Conservation (phyloP, 2,888 invertebrate species). For the Oithona nana region DNA sequence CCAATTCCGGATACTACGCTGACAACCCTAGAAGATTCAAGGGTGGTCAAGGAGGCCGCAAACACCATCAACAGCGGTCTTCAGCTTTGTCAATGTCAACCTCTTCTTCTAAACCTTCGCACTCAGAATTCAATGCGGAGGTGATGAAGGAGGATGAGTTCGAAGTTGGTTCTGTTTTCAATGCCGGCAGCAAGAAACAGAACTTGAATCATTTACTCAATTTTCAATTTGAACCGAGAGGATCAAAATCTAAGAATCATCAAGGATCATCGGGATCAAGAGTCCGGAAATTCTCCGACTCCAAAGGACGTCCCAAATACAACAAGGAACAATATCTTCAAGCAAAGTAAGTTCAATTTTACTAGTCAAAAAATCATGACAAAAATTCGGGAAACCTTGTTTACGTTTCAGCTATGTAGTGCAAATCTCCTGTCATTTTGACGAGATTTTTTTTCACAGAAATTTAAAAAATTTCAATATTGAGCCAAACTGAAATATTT, state of each 20-base stretch:
- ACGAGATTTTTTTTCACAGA: too few relatives aligned
- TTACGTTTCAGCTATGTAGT: too few relatives aligned
- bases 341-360: slow-evolving; percentile 50
- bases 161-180: slow-evolving; percentile 64
- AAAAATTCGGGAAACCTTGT: slow-evolving; percentile 12
- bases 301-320: slow-evolving; percentile 44
- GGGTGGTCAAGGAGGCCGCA: background rate
- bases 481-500: slow-evolving; percentile 16
- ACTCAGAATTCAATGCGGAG: background rate
- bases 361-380: slow-evolving; percentile 15
- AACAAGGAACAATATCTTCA: slow-evolving; percentile 85
- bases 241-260: slow-evolving; percentile 22
- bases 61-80: background rate
- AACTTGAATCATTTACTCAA: slow-evolving; percentile 83
- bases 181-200: slow-evolving; percentile 64
- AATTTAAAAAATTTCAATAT: slow-evolving; percentile 7
- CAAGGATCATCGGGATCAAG: slow-evolving; percentile 21
- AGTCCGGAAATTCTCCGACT: slow-evolving; percentile 20
- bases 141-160: slow-evolving; percentile 30
- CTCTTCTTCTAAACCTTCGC: background rate
- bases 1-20: background rate
- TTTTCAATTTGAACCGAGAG: slow-evolving; percentile 59
- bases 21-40: background rate
- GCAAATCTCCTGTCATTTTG: too few relatives aligned
- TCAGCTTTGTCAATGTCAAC: background rate